Evolutionary conservation across 2,797 vertebrate species (phyloP).

Genomic region (Petrocephalus schoutedeni): DNA sequence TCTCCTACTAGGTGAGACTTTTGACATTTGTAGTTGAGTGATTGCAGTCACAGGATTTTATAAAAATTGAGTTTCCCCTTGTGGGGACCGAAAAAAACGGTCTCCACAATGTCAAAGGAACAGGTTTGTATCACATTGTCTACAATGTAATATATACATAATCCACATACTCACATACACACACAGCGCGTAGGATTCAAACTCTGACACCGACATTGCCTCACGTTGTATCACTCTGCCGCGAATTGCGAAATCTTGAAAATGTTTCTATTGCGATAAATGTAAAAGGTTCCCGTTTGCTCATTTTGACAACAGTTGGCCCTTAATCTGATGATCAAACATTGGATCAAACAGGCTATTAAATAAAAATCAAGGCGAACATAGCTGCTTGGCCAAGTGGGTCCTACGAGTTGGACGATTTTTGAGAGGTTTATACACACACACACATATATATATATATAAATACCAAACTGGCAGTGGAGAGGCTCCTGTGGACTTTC

Average conservation of each 20-base stretch:
- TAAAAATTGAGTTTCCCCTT: too few relatives aligned
- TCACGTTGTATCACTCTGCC: not conserved
- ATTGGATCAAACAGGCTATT: not conserved
- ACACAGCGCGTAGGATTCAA: not conserved
- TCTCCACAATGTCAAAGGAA: too few relatives aligned
- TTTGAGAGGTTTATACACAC: not conserved
- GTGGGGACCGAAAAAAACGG: too few relatives aligned
- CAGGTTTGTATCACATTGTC: too few relatives aligned
- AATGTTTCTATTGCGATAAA: not conserved
- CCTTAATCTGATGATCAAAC: not conserved
- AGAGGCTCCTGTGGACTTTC: not conserved
- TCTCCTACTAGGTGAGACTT: too few relatives aligned
- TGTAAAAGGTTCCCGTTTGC: not conserved
- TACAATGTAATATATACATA: not conserved
- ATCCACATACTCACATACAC: not conserved
- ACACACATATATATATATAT: too few relatives aligned
- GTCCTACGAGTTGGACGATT: not conserved
- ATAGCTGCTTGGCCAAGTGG: not conserved
- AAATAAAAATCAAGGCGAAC: not conserved
- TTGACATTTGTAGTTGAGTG: too few relatives aligned
- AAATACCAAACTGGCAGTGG: not conserved
- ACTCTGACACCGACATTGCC: not conserved
- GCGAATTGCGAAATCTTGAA: not conserved
- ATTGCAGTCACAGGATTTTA: not conserved
- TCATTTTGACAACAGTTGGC: not conserved